These are phyloP conservation scores for Chamaea fasciata DNA, from an alignment of 2,113 vertebrate genomes.

Conservation along the genomic window DNA sequence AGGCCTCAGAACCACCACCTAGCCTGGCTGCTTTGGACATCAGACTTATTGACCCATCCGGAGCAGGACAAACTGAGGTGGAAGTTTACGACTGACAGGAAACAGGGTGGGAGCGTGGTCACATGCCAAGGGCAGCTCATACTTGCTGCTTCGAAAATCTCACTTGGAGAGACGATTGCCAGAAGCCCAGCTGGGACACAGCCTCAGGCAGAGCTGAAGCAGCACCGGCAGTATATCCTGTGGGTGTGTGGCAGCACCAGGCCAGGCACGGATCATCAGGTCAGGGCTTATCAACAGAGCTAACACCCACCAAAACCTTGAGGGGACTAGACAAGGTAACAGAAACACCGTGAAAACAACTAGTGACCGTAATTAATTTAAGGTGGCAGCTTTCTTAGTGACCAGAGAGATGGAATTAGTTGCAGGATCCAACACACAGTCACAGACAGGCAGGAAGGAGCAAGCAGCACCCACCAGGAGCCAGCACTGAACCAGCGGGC, in stretches of 20 bases:
- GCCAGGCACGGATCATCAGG: neutral
- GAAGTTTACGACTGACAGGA: neutral
- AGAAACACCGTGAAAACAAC: neutral
- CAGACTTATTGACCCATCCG: neutral
- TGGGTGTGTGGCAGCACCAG: neutral
- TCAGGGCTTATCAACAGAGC: neutral
- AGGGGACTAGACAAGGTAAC: neutral
- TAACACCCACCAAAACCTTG: neutral
- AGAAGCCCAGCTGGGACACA: neutral
- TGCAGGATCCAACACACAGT: neutral
- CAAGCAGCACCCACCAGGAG: neutral
- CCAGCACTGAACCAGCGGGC: neutral
- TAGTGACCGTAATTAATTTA: neutral
- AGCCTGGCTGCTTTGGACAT: neutral
- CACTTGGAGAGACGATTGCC: neutral
- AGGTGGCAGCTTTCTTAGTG: neutral
- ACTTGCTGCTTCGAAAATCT: neutral
- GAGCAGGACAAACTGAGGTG: neutral
- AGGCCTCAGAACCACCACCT: neutral
- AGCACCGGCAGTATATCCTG: fast-evolving
- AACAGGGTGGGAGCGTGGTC: neutral
- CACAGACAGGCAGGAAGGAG: neutral
- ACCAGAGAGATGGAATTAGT: neutral
- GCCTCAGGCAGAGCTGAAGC: neutral
- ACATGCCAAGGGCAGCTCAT: neutral